Conservation (phyloP, 2,797 vertebrate genomes). For the Tachyglossus aculeatus region DNA sequence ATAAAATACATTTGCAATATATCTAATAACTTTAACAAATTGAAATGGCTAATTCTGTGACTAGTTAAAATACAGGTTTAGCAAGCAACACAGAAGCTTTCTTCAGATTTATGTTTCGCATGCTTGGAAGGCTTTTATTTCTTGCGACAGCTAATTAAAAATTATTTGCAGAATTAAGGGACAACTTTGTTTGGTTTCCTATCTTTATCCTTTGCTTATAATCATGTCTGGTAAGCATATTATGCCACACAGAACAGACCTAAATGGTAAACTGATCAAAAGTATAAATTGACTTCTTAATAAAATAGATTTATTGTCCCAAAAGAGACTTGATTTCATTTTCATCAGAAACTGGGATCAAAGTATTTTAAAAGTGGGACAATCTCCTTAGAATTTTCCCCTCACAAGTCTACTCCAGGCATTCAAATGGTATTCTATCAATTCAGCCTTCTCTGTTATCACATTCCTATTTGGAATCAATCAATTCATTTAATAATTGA, state of each 20-base stretch:
- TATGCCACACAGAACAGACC: conserved; percentile 58
- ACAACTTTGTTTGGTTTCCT: conserved; percentile 53
- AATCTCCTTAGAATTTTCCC: conserved; percentile 50
- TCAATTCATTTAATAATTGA: too few species aligned
- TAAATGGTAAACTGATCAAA: conserved; percentile 63
- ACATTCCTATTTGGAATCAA: too few species aligned
- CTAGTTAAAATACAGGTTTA: too few species aligned
- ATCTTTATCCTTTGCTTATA: conserved; percentile 33
- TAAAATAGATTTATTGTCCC: conserved; percentile 60
- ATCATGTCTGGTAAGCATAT: conserved; percentile 52
- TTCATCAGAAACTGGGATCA: conserved; percentile 34
- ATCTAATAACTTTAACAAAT: too few species aligned
- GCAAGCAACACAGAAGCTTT: too few species aligned
- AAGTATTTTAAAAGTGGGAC: conserved; percentile 17
- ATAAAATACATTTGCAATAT: too few species aligned
- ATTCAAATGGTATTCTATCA: too few species aligned
- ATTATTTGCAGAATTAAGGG: conserved; percentile 18
- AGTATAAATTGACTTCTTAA: conserved; percentile 67
- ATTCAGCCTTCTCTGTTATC: too few species aligned
- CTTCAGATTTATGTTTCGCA: background rate
- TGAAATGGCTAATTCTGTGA: too few species aligned
- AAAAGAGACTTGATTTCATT: conserved; percentile 40
- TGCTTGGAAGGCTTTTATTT: background rate
- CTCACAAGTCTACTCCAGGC: conserved; percentile 45
- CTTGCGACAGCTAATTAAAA: background rate